phyloP scores from a whole-genome alignment of 2,797 vertebrate genomes.

The Hemitrygon akajei region DNA sequence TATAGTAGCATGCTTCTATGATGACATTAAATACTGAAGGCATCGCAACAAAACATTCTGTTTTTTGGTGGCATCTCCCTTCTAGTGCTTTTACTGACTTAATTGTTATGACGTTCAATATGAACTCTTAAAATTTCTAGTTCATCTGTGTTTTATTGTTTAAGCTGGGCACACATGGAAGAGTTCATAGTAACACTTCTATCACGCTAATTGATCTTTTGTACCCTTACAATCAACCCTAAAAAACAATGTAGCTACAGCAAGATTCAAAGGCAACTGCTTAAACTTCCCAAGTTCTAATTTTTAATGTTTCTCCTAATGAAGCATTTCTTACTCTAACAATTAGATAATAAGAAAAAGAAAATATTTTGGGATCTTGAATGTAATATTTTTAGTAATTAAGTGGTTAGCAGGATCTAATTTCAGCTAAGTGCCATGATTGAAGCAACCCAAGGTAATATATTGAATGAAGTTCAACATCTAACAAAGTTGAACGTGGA shows the following conservation, averaged over 20 bases:
- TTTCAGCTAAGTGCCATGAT: neutral
- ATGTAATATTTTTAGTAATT: constrained; percentile 9
- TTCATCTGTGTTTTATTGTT: neutral
- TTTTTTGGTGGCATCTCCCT: neutral
- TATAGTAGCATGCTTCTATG: neutral
- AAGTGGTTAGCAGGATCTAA: neutral
- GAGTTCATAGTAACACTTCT: neutral
- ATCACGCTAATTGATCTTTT: neutral
- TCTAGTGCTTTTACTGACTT: neutral
- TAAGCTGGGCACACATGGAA: neutral
- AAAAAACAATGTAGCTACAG: neutral
- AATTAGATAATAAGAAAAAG: neutral
- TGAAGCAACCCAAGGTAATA: constrained; percentile 1
- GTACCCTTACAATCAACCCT: neutral
- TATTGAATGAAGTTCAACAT: constrained; percentile 10
- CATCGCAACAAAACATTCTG: neutral
- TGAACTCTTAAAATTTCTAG: neutral
- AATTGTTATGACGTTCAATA: neutral
- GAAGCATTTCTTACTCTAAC: neutral
- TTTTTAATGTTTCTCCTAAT: neutral
- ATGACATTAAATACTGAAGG: neutral
- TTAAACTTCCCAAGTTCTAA: neutral
- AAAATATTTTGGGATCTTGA: constrained; percentile 10
- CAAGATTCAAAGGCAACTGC: neutral
- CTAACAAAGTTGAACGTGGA: neutral